Conservation (phyloP, 2,797 vertebrate species). For the Perdix hodgsoniae region DNA sequence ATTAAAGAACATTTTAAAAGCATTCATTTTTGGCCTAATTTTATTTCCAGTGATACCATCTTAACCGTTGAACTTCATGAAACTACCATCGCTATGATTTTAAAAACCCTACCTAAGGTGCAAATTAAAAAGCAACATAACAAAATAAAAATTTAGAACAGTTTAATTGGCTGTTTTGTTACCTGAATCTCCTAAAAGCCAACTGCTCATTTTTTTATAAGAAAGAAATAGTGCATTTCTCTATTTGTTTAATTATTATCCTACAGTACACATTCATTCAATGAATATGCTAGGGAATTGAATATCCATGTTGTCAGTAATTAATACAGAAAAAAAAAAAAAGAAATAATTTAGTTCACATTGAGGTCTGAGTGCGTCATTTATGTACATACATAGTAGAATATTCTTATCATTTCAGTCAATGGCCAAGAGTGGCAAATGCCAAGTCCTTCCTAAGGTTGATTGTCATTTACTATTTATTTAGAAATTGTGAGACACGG, state of each 20-base stretch:
- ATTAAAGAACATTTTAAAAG: not conserved
- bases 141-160: not conserved
- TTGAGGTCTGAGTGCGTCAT: not conserved
- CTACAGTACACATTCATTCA: not conserved
- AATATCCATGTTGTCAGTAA: not conserved
- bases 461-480: not conserved
- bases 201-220: not conserved
- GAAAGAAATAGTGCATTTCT: not conserved
- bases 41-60: not conserved
- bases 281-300: not conserved
- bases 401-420: not conserved
- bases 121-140: not conserved
- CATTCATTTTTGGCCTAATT: not conserved
- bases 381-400: not conserved
- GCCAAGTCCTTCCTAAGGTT: not conserved
- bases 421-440: not conserved
- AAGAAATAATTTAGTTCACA: not conserved
- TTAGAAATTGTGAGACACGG: not conserved
- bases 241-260: conserved; percentile 5
- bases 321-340: not conserved
- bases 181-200: not conserved
- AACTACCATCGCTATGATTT: not conserved
- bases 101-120: not conserved
- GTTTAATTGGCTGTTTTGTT: not conserved
- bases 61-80: not conserved